Conservation (phyloP, 2,113 vertebrate species). For the Etheostoma cragini region DNA sequence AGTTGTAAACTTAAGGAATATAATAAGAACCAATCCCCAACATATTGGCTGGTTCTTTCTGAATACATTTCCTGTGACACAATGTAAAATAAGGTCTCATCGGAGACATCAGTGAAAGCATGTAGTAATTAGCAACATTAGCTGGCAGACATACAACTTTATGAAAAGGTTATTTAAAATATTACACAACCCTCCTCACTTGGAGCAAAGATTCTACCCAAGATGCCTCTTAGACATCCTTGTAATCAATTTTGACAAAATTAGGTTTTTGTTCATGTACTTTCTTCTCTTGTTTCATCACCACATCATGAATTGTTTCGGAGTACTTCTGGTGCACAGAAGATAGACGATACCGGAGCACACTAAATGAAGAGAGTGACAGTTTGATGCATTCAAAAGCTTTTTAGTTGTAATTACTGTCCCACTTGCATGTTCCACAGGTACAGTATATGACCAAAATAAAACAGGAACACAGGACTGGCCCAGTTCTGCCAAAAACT, state of each 20-base stretch:
- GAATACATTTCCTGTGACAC: constrained; percentile 16
- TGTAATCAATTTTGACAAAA: constrained; percentile 27
- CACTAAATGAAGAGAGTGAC: constrained; percentile 29
- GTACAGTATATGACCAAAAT: constrained; percentile 64
- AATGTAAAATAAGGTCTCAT: constrained; percentile 40
- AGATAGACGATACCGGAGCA: constrained; percentile 18
- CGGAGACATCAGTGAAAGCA: constrained; percentile 20
- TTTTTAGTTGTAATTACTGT: constrained; percentile 64
- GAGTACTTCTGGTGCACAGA: background rate
- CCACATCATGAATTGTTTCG: background rate
- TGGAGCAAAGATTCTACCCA: background rate
- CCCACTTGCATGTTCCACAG: constrained; percentile 66
- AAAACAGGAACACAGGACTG: constrained; percentile 59
- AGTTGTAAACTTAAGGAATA: background rate
- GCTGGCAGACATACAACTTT: constrained; percentile 18
- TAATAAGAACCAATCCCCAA: background rate
- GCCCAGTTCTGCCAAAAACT: constrained; percentile 78
- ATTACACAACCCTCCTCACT: constrained; percentile 2
- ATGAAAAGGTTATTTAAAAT: constrained; percentile 23
- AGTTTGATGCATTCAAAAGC: constrained; percentile 36
- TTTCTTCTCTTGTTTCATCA: constrained; percentile 16
- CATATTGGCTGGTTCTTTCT: constrained; percentile 6
- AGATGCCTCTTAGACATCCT: constrained; percentile 25
- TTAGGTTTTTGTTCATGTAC: constrained; percentile 14
- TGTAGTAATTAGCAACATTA: constrained; percentile 21